These are phyloP conservation scores for Pogonus chalceus DNA, from an alignment of 1,140 invertebrate species.

Conservation along the genomic window DNA sequence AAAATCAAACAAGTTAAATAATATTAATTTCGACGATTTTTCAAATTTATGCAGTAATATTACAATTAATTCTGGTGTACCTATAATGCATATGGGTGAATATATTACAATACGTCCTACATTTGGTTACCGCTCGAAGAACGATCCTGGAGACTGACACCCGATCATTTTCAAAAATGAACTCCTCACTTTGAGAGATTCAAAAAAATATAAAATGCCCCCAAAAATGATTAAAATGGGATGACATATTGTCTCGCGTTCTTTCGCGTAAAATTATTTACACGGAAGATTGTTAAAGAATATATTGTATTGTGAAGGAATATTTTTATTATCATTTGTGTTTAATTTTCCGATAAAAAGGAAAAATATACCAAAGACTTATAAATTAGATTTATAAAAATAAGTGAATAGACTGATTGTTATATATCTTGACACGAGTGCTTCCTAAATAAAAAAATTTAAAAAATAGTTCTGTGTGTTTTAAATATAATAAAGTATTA, in stretches of 20 bases:
- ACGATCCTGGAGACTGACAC: conserved; percentile 2
- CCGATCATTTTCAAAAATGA: not conserved
- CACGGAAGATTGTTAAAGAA: too few relatives aligned
- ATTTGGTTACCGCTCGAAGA: not conserved
- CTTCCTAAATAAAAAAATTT: not conserved
- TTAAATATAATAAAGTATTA: not conserved
- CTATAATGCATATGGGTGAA: not conserved
- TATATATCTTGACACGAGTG: not conserved
- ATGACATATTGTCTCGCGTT: too few relatives aligned
- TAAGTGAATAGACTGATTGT: not conserved
- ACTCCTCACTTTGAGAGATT: not conserved
- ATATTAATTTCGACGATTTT: not conserved
- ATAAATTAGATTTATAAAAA: not conserved
- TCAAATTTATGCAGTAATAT: not conserved
- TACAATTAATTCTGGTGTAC: not conserved
- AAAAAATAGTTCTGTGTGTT: not conserved
- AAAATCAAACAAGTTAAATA: not conserved
- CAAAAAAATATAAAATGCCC: not conserved
- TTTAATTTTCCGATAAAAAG: not conserved
- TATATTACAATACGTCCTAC: not conserved
- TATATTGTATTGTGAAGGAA: not conserved
- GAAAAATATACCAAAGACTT: not conserved
- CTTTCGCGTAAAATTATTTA: too few relatives aligned
- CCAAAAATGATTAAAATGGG: not conserved
- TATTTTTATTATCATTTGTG: not conserved